Conservation (phyloP, 2,888 invertebrate genomes). For the Panzeria rudis region DNA sequence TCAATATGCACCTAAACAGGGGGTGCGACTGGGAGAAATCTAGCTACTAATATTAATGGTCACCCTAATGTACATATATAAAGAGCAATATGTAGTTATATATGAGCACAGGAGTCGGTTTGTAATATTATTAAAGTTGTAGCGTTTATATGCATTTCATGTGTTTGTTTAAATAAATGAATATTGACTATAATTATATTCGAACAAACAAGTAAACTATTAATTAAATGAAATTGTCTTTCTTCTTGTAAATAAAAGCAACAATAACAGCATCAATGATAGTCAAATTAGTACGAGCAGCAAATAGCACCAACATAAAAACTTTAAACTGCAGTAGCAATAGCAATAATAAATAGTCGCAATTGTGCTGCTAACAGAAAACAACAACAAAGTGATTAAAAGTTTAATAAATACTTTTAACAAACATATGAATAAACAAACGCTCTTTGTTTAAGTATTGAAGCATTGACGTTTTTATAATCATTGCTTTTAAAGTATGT, state of each 20-base stretch:
- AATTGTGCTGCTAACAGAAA: slow-evolving; percentile 9
- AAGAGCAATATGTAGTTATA: neutral
- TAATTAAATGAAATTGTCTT: slow-evolving; percentile 73
- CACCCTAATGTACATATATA: neutral
- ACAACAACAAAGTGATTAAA: neutral
- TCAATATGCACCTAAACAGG: no score
- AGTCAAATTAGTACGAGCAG: slow-evolving; percentile 45
- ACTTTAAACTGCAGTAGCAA: neutral
- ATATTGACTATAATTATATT: slow-evolving; percentile 73
- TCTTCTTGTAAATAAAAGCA: slow-evolving; percentile 4
- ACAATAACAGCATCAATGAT: slow-evolving; percentile 31
- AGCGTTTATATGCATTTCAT: slow-evolving; percentile 34
- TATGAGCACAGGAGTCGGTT: neutral
- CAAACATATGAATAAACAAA: neutral
- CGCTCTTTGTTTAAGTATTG: neutral
- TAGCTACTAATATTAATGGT: no score
- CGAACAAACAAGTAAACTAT: slow-evolving; percentile 63
- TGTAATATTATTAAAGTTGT: neutral
- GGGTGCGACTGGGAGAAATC: no score
- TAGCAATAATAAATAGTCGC: slow-evolving; percentile 25
- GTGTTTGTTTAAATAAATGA: slow-evolving; percentile 56
- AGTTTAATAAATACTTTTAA: neutral
- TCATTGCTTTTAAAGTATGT: neutral
- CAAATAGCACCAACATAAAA: slow-evolving; percentile 14
- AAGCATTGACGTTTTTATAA: neutral